Percentiles rank a stretch among this genome's conserved stretches.
Evolutionary conservation across 2,888 invertebrate species (phyloP).

Genomic region (Calliopum simillimum): DNA sequence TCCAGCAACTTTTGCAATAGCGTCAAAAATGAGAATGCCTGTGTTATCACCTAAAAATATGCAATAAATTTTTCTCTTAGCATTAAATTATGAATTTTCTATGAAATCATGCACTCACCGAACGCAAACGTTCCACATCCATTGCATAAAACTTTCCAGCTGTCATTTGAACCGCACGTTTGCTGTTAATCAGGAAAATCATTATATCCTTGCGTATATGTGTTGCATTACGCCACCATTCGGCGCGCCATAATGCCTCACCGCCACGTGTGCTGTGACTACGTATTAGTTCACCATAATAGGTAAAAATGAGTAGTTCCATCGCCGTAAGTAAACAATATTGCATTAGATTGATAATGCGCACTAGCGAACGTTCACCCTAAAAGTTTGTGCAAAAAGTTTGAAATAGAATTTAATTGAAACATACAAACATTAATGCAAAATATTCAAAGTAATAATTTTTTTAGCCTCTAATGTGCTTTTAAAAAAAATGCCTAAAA

Average conservation of each 20-base stretch:
- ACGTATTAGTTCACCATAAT: constrained; percentile 59
- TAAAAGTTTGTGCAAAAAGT: background rate
- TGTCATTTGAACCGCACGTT: constrained; percentile 56
- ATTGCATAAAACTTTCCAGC: constrained; percentile 63
- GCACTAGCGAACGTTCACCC: constrained; percentile 50
- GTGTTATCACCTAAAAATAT: constrained; percentile 56
- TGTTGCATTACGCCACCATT: constrained; percentile 56
- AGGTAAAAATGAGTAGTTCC: constrained; percentile 63
- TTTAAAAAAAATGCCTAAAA: too few species aligned
- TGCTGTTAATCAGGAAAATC: constrained; percentile 58
- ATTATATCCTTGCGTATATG: constrained; percentile 54
- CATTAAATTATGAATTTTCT: background rate
- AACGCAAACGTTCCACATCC: constrained; percentile 60
- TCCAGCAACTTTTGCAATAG: constrained; percentile 61
- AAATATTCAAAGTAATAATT: too few species aligned
- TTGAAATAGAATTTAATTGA: too few species aligned
- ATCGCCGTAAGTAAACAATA: constrained; percentile 57
- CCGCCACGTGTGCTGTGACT: constrained; percentile 58
- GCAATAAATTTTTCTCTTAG: constrained; percentile 19
- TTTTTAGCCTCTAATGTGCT: too few species aligned
- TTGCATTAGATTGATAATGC: constrained; percentile 57
- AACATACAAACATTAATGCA: too few species aligned
- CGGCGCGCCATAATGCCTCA: constrained; percentile 59
- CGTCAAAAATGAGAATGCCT: constrained; percentile 63
- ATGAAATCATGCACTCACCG: constrained; percentile 48